These are phyloP conservation scores for Thalassarche chlororhynchos DNA, from an alignment of 2,113 vertebrate genomes.

Conservation along the genomic window DNA sequence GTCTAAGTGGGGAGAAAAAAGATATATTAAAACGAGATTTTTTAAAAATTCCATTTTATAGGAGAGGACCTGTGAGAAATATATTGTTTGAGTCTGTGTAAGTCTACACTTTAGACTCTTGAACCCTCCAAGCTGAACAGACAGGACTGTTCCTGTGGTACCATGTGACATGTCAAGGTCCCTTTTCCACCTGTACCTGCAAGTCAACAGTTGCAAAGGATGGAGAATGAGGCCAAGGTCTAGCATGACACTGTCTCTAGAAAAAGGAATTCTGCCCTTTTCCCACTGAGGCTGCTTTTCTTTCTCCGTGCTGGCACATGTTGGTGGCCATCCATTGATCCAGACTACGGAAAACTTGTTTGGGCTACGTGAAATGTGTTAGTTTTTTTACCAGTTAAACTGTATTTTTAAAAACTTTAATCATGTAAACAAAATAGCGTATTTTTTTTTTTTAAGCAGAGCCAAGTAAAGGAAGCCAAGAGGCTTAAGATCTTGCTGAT, in stretches of 20 bases:
- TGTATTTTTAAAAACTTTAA: not conserved
- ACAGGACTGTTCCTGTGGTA: not conserved
- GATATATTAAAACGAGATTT: not conserved
- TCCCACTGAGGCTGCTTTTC: not conserved
- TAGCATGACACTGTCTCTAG: not conserved
- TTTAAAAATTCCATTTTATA: not conserved
- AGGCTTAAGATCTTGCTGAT: not conserved
- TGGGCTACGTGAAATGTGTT: not conserved
- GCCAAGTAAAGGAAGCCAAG: not conserved
- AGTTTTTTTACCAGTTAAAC: not conserved
- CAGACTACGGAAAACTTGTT: not conserved
- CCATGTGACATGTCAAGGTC: not conserved
- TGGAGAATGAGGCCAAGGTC: not conserved
- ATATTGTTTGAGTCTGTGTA: not conserved
- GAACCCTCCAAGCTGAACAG: not conserved
- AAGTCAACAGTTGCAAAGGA: not conserved
- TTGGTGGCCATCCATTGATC: not conserved
- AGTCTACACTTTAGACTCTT: not conserved
- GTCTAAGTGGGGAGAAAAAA: not conserved
- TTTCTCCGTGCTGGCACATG: not conserved
- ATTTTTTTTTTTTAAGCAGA: not conserved
- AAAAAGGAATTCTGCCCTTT: not conserved
- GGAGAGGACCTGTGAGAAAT: not conserved
- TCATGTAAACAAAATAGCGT: not conserved
- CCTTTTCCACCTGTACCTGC: not conserved